These are phyloP conservation scores for Potamilus streckersoni DNA, from an alignment of 1,140 invertebrate species.

Conservation along the genomic window DNA sequence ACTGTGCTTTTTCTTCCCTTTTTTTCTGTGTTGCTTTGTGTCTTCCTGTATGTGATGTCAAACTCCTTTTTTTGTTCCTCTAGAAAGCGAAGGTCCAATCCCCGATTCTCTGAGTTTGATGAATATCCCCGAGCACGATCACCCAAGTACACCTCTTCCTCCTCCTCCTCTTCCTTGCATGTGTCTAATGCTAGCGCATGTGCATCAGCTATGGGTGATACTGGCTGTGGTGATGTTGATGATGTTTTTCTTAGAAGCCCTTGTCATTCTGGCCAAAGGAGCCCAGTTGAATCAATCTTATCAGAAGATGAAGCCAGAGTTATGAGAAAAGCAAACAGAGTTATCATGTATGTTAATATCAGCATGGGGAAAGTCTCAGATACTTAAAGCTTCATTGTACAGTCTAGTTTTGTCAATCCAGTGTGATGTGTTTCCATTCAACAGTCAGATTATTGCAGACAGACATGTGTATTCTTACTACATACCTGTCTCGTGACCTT, in stretches of 20 bases:
- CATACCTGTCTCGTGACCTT: too few species aligned
- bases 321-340: slow-evolving; percentile 34
- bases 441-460: too few species aligned
- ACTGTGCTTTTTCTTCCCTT: too few species aligned
- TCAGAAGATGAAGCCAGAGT: slow-evolving; percentile 36
- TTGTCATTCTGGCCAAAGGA: slow-evolving; percentile 9
- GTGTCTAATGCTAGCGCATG: slow-evolving; percentile 2
- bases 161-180: slow-evolving; percentile 32
- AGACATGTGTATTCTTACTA: too few species aligned
- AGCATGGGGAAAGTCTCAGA: not conserved
- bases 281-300: slow-evolving; percentile 34
- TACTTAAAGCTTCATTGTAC: too few species aligned
- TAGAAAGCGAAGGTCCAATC: slow-evolving; percentile 1
- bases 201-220: slow-evolving; percentile 9
- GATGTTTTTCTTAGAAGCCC: slow-evolving; percentile 25
- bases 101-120: not conserved
- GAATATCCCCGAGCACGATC: not conserved
- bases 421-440: too few species aligned
- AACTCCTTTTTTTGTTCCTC: slow-evolving; percentile 1
- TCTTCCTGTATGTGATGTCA: too few species aligned
- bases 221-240: slow-evolving; percentile 5
- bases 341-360: slow-evolving; percentile 39
- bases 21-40: too few species aligned
- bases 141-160: slow-evolving; percentile 2
- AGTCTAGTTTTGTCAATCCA: too few species aligned